Conservation (phyloP, 2,888 invertebrate species). For the Lasioglossum leucozonium region DNA sequence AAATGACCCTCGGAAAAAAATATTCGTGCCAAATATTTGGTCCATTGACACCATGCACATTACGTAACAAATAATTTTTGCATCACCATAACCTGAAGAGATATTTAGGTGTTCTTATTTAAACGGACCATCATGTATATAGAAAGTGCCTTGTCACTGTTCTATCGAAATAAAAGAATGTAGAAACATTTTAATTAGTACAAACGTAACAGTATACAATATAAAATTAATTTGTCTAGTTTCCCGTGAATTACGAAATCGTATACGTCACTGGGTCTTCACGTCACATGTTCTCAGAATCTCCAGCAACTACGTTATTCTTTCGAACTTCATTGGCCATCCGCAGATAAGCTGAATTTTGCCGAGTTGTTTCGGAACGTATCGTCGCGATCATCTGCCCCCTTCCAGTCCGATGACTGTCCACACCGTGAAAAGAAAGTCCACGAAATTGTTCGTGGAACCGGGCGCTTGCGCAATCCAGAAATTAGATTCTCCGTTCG, state of each 20-base stretch:
- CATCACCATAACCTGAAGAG: no score
- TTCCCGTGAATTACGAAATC: no score
- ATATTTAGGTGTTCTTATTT: no score
- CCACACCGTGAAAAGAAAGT: constrained; percentile 59
- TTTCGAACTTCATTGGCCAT: background rate
- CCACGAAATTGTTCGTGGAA: constrained; percentile 51
- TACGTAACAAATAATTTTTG: no score
- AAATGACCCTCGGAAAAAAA: no score
- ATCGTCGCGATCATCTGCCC: background rate
- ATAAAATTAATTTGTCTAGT: no score
- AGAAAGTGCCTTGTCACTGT: background rate
- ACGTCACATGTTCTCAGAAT: no score
- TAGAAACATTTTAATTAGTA: background rate
- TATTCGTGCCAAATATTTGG: no score
- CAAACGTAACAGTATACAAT: no score
- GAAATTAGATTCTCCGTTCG: constrained; percentile 68
- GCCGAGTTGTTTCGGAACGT: background rate
- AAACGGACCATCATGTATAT: background rate
- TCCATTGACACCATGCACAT: no score
- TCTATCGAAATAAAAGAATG: background rate
- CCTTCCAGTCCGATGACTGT: background rate
- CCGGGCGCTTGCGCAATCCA: constrained; percentile 59
- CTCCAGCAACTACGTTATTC: no score
- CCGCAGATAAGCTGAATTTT: background rate
- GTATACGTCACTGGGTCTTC: no score